A percentile compares a stretch with the other conserved stretches of the same genome.
These are phyloP conservation scores for Alexandromys fortis DNA, from an alignment of 2,113 vertebrate species.

Conservation along the genomic window DNA sequence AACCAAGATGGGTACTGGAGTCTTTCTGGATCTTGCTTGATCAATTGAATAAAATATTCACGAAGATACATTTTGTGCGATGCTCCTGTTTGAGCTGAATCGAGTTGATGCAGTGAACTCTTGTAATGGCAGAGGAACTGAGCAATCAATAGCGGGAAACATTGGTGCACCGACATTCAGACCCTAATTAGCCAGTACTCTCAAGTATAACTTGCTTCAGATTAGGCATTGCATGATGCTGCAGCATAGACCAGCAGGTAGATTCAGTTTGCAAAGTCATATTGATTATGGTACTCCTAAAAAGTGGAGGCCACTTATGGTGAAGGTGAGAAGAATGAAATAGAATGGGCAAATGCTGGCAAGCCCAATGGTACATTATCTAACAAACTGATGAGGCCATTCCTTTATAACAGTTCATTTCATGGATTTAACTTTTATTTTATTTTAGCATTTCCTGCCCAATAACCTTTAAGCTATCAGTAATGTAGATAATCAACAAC, in stretches of 20 bases:
- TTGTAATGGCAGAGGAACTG: constrained; percentile 53
- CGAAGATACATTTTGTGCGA: constrained; percentile 66
- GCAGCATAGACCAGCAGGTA: background rate
- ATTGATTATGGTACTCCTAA: background rate
- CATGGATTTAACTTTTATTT: constrained; percentile 28
- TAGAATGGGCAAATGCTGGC: background rate
- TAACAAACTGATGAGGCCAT: background rate
- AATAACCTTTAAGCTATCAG: constrained; percentile 10
- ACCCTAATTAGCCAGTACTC: background rate
- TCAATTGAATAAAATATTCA: constrained; percentile 78
- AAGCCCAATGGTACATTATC: background rate
- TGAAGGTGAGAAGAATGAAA: constrained; percentile 15
- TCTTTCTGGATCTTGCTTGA: constrained; percentile 75
- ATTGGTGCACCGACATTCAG: background rate
- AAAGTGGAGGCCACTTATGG: background rate
- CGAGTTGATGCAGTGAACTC: constrained; percentile 34
- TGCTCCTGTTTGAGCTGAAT: constrained; percentile 38
- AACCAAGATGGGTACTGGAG: constrained; percentile 64
- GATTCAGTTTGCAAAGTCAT: background rate
- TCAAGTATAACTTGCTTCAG: constrained; percentile 16
- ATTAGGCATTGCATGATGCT: background rate
- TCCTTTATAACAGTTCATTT: background rate
- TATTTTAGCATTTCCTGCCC: background rate
- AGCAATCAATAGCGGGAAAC: constrained; percentile 23
- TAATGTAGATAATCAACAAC: background rate